These are phyloP conservation scores for Heterodera carotae DNA, from an alignment of 1,140 invertebrate genomes.

Conservation along the genomic window DNA sequence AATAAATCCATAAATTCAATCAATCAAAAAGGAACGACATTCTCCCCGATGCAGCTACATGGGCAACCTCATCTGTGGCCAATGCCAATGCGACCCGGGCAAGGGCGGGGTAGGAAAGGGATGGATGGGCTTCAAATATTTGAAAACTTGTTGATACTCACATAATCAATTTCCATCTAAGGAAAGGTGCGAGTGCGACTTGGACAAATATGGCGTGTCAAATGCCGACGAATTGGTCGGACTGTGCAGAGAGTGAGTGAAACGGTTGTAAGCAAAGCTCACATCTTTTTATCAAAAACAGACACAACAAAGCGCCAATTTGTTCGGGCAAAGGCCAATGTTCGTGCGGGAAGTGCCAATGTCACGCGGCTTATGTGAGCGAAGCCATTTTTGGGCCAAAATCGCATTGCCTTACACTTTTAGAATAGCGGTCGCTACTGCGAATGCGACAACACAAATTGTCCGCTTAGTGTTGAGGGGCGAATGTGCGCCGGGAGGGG, in stretches of 20 bases:
- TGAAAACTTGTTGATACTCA: too few relatives aligned
- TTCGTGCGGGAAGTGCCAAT: slow-evolving; percentile 44
- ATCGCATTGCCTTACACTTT: background rate
- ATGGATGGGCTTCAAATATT: too few relatives aligned
- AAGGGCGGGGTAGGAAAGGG: slow-evolving; percentile 43
- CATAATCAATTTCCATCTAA: slow-evolving; percentile 3
- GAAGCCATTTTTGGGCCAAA: background rate
- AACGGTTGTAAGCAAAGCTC: background rate
- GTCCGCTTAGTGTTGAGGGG: slow-evolving; percentile 52
- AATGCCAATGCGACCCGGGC: slow-evolving; percentile 57
- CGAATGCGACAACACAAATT: slow-evolving; percentile 57
- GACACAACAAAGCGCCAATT: slow-evolving; percentile 37
- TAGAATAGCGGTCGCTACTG: slow-evolving; percentile 59
- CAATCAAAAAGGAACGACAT: slow-evolving; percentile 36
- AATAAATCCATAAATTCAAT: too few relatives aligned
- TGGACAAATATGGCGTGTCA: slow-evolving; percentile 55
- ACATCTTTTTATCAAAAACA: slow-evolving; percentile 21
- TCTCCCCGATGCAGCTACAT: slow-evolving; percentile 51
- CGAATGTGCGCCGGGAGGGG: slow-evolving; percentile 56
- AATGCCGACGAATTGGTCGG: slow-evolving; percentile 52
- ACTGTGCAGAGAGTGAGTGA: slow-evolving; percentile 56
- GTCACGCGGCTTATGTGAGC: slow-evolving; percentile 47
- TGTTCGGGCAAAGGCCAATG: slow-evolving; percentile 45
- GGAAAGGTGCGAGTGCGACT: slow-evolving; percentile 61
- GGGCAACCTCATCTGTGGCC: slow-evolving; percentile 59